A percentile compares a stretch with the other conserved stretches of the same genome.
Conservation (phyloP, 2,888 invertebrate species). For the Callyntrura sp. region DNA sequence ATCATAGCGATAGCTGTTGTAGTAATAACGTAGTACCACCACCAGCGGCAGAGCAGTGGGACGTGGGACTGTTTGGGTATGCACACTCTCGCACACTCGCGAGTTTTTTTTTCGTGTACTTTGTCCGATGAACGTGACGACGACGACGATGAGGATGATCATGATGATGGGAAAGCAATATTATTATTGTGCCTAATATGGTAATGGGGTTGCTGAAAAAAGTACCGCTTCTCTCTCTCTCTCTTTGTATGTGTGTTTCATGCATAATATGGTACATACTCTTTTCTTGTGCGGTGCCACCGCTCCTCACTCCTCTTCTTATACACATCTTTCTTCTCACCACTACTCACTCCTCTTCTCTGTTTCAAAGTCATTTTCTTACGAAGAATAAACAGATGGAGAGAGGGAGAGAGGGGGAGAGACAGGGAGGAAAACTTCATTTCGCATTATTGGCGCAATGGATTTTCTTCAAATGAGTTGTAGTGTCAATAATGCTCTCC, state of each 20-base stretch:
- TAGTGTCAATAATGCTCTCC: constrained; percentile 51
- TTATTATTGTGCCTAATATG: constrained; percentile 72
- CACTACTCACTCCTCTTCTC: background rate
- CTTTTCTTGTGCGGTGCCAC: background rate
- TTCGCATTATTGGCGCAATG: constrained; percentile 73
- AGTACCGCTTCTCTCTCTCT: constrained; percentile 54
- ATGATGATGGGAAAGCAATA: constrained; percentile 65
- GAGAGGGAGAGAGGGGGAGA: constrained; percentile 11
- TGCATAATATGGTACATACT: background rate
- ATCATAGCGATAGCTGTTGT: background rate
- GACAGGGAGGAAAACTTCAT: constrained; percentile 60
- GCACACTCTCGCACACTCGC: background rate
- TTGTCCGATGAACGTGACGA: background rate
- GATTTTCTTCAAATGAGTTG: constrained; percentile 72
- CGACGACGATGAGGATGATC: constrained; percentile 43
- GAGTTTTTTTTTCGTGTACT: background rate
- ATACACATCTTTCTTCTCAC: constrained; percentile 67
- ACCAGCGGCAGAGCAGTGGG: too few species aligned
- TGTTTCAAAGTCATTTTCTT: constrained; percentile 44
- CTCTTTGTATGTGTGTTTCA: background rate
- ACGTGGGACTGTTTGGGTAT: background rate
- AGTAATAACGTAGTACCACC: too few species aligned
- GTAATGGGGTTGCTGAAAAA: constrained; percentile 70
- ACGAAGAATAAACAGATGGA: background rate
- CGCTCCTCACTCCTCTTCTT: background rate